Conservation (phyloP, 2,888 invertebrate genomes). For the Syrista parreyssii region DNA sequence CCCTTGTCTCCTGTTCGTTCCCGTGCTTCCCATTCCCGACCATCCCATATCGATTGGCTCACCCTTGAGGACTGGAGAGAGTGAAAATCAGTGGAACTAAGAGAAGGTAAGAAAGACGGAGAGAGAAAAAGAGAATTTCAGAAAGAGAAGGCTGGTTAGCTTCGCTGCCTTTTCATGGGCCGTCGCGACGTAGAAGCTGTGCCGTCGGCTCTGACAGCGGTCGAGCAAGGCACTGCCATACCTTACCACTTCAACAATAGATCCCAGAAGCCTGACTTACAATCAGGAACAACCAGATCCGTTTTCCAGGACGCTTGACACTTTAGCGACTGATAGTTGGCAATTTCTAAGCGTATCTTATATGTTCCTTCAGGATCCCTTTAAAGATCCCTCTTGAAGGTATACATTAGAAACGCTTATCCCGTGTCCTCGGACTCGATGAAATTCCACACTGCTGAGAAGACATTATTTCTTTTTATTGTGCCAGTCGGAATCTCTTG, state of each 20-base stretch:
- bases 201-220: background rate
- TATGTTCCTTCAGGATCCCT: background rate
- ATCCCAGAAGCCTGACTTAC: background rate
- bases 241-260: background rate
- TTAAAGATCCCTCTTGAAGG: background rate
- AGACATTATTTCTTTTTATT: background rate
- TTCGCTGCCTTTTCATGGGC: background rate
- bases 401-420: background rate
- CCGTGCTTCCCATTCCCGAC: constrained; percentile 4
- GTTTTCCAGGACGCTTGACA: background rate
- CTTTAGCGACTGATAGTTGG: background rate
- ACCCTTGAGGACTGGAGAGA: constrained; percentile 13
- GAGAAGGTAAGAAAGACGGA: background rate
- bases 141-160: background rate
- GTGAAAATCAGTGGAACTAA: background rate
- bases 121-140: background rate
- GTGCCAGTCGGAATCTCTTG: background rate
- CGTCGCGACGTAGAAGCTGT: background rate
- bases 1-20: constrained; percentile 9
- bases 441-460: background rate
- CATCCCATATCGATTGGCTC: constrained; percentile 23
- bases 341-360: background rate
- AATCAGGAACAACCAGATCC: background rate
- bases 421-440: background rate
- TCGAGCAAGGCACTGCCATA: background rate